Conservation (phyloP, 2,888 invertebrate species). For the Mythimna vitellina region DNA sequence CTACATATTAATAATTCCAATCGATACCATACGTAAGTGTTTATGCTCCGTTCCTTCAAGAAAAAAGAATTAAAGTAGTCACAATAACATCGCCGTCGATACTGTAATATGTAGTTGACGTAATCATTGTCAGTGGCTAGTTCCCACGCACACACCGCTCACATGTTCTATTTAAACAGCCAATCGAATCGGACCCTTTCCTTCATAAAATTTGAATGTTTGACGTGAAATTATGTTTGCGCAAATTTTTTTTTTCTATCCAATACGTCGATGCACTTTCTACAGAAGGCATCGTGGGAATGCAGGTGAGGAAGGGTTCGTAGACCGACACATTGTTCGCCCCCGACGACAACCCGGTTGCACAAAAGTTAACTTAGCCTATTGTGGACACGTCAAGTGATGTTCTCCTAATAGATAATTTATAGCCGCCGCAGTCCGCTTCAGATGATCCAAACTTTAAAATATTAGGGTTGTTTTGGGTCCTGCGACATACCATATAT, state of each 20-base stretch:
- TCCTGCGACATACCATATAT: constrained; percentile 73
- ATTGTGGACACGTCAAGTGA: constrained; percentile 88
- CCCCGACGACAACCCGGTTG: constrained; percentile 80
- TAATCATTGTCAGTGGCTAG: constrained; percentile 68
- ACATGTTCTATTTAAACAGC: constrained; percentile 76
- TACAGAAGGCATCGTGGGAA: constrained; percentile 86
- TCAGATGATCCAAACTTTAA: constrained; percentile 77
- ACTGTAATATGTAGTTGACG: constrained; percentile 56
- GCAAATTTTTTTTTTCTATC: constrained; percentile 83
- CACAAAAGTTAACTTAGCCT: constrained; percentile 87
- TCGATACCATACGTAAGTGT: constrained; percentile 36
- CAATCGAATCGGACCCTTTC: constrained; percentile 81
- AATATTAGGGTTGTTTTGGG: constrained; percentile 87
- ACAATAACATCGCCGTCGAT: constrained; percentile 40
- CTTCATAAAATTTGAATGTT: constrained; percentile 84
- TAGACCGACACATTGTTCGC: constrained; percentile 76
- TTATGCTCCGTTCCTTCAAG: constrained; percentile 17
- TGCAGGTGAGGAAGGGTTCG: constrained; percentile 89
- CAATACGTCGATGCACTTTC: constrained; percentile 83
- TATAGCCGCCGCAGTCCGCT: constrained; percentile 83
- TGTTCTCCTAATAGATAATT: constrained; percentile 89
- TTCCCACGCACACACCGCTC: constrained; percentile 80
- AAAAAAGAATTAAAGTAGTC: constrained; percentile 37
- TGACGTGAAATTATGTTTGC: constrained; percentile 86
- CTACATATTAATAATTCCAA: constrained; percentile 19